Evolutionary conservation across 1,140 invertebrate species (phyloP).

Genomic region (Drosophila jambulina): DNA sequence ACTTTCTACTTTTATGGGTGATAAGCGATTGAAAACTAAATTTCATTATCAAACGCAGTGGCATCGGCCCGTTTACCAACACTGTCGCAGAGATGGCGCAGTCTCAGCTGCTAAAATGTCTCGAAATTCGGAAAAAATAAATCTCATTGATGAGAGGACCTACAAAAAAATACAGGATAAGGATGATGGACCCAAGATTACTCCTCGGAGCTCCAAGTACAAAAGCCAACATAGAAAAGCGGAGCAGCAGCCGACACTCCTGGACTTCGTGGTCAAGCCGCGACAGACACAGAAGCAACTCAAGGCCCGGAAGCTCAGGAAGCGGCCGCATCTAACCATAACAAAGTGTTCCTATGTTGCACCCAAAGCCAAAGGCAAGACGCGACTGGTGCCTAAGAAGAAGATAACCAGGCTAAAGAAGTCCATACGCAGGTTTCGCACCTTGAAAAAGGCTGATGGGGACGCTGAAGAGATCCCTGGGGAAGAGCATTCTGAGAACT

Average conservation of each 20-base stretch:
- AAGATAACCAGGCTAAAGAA: conserved; percentile 58
- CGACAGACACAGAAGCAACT: conserved; percentile 26
- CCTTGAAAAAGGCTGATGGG: conserved; percentile 12
- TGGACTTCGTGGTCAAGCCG: conserved; percentile 62
- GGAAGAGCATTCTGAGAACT: neutral
- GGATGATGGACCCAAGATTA: conserved; percentile 3
- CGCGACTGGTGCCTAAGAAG: conserved; percentile 48
- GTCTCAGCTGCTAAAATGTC: conserved; percentile 24
- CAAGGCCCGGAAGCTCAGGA: conserved; percentile 26
- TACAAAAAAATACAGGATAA: conserved; percentile 29
- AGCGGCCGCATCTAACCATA: conserved; percentile 21
- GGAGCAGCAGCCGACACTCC: conserved; percentile 30
- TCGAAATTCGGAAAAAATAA: conserved; percentile 54
- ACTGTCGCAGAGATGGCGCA: neutral
- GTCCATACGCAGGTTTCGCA: conserved; percentile 50
- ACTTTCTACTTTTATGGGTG: neutral
- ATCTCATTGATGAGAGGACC: conserved; percentile 46
- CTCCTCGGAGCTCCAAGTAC: conserved; percentile 64
- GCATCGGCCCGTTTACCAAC: neutral
- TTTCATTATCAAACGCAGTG: neutral
- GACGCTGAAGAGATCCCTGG: neutral
- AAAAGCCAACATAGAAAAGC: conserved; percentile 58
- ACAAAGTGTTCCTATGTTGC: conserved; percentile 3
- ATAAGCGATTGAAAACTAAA: too few relatives aligned
- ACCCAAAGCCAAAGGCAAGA: conserved; percentile 63